These are phyloP conservation scores for Falcaria lacertinaria DNA, from an alignment of 2,888 invertebrate genomes.

Conservation along the genomic window DNA sequence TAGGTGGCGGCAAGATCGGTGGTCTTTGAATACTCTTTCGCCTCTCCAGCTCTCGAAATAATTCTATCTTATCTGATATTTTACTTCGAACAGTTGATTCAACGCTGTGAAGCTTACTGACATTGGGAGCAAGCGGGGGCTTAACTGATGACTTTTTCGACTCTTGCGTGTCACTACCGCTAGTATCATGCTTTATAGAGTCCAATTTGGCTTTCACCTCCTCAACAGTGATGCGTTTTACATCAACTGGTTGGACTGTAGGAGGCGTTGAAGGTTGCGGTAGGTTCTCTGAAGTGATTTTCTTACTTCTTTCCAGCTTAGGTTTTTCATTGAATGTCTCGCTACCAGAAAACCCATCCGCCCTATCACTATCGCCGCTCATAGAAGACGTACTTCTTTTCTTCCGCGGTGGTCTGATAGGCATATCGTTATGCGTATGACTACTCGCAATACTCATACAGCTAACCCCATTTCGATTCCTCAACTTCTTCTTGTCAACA, in stretches of 20 bases:
- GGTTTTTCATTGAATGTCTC: constrained; percentile 70
- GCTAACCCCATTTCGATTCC: constrained; percentile 86
- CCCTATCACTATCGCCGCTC: constrained; percentile 81
- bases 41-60: constrained; percentile 70
- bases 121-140: constrained; percentile 12
- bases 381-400: constrained; percentile 84
- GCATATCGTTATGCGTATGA: constrained; percentile 67
- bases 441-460: constrained; percentile 88
- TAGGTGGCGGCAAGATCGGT: constrained; percentile 69
- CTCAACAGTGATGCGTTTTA: constrained; percentile 69
- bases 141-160: constrained; percentile 60
- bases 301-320: constrained; percentile 78
- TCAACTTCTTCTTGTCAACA: constrained; percentile 78
- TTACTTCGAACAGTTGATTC: constrained; percentile 72
- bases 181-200: constrained; percentile 65
- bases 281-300: constrained; percentile 75
- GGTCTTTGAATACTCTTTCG: constrained; percentile 70
- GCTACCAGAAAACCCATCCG: constrained; percentile 70
- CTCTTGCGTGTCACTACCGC: constrained; percentile 74
- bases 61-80: constrained; percentile 74
- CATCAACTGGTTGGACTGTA: constrained; percentile 52
- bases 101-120: constrained; percentile 42
- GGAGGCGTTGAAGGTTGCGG: constrained; percentile 70
- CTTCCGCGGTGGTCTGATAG: constrained; percentile 86
- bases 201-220: constrained; percentile 80